Conservation (phyloP, 2,888 invertebrate genomes). For the Anagyrus pseudococci region DNA sequence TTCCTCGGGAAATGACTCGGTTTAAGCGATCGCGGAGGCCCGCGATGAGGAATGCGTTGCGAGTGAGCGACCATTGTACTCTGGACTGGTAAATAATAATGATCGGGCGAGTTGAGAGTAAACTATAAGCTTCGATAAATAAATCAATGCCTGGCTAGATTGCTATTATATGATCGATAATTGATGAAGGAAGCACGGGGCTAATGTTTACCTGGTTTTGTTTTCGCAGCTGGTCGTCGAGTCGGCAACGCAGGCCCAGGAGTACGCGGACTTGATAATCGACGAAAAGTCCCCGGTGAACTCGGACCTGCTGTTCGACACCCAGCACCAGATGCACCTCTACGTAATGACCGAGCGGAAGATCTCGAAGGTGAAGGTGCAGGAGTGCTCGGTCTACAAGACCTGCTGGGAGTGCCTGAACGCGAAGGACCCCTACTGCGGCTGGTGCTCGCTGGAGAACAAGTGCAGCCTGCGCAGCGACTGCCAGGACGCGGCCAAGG, state of each 20-base stretch:
- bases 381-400: conserved; percentile 90
- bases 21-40: too few relatives aligned
- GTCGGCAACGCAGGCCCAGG: conserved; percentile 81
- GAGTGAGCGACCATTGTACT: too few relatives aligned
- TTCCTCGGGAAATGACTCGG: too few relatives aligned
- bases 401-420: conserved; percentile 92
- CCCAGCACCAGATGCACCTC: conserved; percentile 86
- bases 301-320: conserved; percentile 91
- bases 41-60: too few relatives aligned
- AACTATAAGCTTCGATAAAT: too few relatives aligned
- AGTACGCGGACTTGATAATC: conserved; percentile 88
- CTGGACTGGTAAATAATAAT: too few relatives aligned
- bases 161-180: too few relatives aligned
- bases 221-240: conserved; percentile 81
- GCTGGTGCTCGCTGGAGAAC: conserved; percentile 96
- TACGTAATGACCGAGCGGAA: conserved; percentile 93
- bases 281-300: conserved; percentile 84
- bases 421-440: conserved; percentile 95
- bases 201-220: neutral
- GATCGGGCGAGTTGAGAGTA: too few relatives aligned
- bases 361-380: conserved; percentile 93
- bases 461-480: conserved; percentile 92
- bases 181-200: too few relatives aligned
- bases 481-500: conserved; percentile 90
- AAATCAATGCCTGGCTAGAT: too few relatives aligned